Conservation (phyloP, 2,113 vertebrate genomes). For the Pelobates fuscus region DNA sequence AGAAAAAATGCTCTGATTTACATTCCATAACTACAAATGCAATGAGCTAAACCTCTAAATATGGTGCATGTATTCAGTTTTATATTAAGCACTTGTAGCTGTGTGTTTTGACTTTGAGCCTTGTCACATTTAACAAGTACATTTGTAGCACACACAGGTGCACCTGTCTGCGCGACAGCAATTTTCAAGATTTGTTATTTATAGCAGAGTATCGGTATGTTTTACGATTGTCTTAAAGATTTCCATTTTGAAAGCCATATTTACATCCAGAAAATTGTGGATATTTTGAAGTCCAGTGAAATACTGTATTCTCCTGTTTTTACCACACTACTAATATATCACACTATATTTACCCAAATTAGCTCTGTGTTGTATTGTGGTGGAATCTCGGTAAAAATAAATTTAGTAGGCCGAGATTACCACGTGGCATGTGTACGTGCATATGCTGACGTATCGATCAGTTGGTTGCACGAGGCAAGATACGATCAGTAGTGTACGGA, state of each 20-base stretch:
- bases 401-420: too few species aligned
- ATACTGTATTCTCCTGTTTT: too few species aligned
- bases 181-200: not conserved
- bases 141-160: conserved; percentile 1
- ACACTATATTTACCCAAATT: too few species aligned
- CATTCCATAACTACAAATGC: conserved; percentile 6
- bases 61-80: conserved; percentile 18
- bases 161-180: not conserved
- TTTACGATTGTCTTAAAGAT: not conserved
- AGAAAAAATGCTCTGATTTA: conserved; percentile 25
- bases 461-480: too few species aligned
- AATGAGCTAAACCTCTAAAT: conserved; percentile 20
- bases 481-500: too few species aligned
- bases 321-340: too few species aligned
- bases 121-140: conserved; percentile 30
- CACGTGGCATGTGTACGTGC: too few species aligned
- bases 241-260: not conserved
- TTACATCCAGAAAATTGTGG: too few species aligned
- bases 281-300: too few species aligned
- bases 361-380: too few species aligned
- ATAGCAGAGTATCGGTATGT: not conserved
- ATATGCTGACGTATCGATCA: too few species aligned
- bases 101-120: conserved; percentile 6
- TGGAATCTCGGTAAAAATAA: too few species aligned
- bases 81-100: conserved; percentile 16